Conservation (phyloP, 2,888 invertebrate species). For the Lasioglossum villosulum region DNA sequence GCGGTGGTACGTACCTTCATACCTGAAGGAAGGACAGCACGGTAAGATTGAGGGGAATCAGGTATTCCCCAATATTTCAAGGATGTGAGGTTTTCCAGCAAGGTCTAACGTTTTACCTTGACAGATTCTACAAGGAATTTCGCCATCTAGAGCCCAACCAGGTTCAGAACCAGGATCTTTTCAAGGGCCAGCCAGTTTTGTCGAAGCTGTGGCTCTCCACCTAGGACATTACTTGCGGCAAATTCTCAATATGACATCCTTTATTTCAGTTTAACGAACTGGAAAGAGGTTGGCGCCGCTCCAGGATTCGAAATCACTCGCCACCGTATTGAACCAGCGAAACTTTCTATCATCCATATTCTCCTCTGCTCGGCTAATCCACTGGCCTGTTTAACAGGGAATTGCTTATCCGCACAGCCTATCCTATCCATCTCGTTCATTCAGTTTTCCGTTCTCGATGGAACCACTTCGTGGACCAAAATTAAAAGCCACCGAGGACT, state of each 20-base stretch:
- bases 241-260: conserved; percentile 78
- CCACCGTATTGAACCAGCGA: conserved; percentile 77
- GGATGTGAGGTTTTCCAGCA: too few species aligned
- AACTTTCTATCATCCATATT: conserved; percentile 72
- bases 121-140: background rate
- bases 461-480: background rate
- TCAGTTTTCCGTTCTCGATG: background rate
- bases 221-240: conserved; percentile 66
- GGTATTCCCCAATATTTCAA: too few species aligned
- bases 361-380: conserved; percentile 50
- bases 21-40: too few species aligned
- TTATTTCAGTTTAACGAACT: conserved; percentile 79
- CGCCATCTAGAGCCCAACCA: background rate
- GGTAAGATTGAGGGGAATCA: too few species aligned
- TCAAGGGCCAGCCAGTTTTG: background rate
- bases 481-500: background rate
- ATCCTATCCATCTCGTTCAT: conserved; percentile 5
- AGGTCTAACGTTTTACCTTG: too few species aligned
- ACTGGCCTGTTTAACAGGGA: conserved; percentile 43
- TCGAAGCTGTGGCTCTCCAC: background rate
- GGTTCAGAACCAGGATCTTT: background rate
- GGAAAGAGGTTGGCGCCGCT: conserved; percentile 74
- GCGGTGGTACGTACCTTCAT: too few species aligned
- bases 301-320: conserved; percentile 78
- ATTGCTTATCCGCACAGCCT: conserved; percentile 19